phyloP scores from a whole-genome alignment of 2,113 vertebrate species.

The Garra rufa region DNA sequence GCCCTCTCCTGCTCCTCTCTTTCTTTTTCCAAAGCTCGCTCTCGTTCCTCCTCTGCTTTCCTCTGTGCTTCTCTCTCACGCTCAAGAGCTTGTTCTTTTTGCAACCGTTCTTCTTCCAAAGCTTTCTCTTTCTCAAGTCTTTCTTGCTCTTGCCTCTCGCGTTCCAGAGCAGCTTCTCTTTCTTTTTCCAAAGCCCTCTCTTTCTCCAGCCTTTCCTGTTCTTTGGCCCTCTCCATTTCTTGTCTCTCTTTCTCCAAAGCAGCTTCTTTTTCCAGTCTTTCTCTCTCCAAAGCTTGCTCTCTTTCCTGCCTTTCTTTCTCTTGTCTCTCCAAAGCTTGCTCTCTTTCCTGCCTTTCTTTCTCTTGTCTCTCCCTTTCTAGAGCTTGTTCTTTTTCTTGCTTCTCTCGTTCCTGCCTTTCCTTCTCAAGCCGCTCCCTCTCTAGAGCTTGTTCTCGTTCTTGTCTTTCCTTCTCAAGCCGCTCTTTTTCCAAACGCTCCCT shows the following conservation, averaged over 20 bases:
- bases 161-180: slow-evolving; percentile 28
- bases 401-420: background rate
- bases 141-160: slow-evolving; percentile 12
- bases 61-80: slow-evolving; percentile 40
- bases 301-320: slow-evolving; percentile 6
- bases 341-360: slow-evolving; percentile 35
- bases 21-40: slow-evolving; percentile 11
- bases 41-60: slow-evolving; percentile 49
- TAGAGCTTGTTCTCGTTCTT: slow-evolving; percentile 18
- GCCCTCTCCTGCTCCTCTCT: slow-evolving; percentile 8
- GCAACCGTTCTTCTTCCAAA: slow-evolving; percentile 27
- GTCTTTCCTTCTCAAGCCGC: slow-evolving; percentile 1
- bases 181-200: slow-evolving; percentile 10
- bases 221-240: slow-evolving; percentile 19
- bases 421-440: slow-evolving; percentile 39
- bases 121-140: slow-evolving; percentile 53
- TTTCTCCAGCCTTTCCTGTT: slow-evolving; percentile 18
- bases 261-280: slow-evolving; percentile 21
- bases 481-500: slow-evolving; percentile 40
- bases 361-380: slow-evolving; percentile 62
- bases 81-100: slow-evolving; percentile 47
- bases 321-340: slow-evolving; percentile 37
- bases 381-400: no score
- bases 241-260: slow-evolving; percentile 20
- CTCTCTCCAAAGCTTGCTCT: slow-evolving; percentile 25